phyloP scores from a whole-genome alignment of 2,797 vertebrate genomes.

The Catharus ustulatus region DNA sequence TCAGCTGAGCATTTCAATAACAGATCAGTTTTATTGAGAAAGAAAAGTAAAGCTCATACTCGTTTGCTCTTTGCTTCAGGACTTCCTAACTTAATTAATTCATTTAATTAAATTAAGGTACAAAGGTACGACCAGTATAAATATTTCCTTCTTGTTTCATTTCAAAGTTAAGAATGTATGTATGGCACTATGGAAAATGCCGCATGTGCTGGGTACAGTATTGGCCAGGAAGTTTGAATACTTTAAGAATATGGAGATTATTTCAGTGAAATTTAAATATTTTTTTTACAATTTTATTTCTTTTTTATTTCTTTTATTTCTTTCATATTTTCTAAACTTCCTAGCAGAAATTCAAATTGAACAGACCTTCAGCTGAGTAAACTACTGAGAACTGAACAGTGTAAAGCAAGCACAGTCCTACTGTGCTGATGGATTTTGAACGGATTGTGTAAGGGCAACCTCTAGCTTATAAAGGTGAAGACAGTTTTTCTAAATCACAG shows the following conservation, averaged over 20 bases:
- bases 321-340: neutral
- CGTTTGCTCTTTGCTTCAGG: neutral
- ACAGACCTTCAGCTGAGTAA: neutral
- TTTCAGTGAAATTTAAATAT: neutral
- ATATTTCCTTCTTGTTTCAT: neutral
- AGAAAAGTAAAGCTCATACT: neutral
- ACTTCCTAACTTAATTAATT: neutral
- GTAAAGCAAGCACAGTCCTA: too few species aligned
- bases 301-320: neutral
- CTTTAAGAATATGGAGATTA: neutral
- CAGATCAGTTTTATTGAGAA: neutral
- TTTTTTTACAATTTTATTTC: neutral
- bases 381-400: neutral
- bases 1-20: neutral
- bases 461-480: neutral
- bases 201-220: neutral
- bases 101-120: neutral
- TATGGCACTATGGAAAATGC: neutral
- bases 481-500: neutral
- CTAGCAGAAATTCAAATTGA: neutral
- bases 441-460: neutral
- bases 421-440: too few species aligned
- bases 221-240: neutral
- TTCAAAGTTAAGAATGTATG: neutral
- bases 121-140: neutral